Percentiles rank a stretch among this genome's conserved stretches.
Evolutionary conservation across 1,140 invertebrate species (phyloP).

Genomic region (Conus ventricosus): DNA sequence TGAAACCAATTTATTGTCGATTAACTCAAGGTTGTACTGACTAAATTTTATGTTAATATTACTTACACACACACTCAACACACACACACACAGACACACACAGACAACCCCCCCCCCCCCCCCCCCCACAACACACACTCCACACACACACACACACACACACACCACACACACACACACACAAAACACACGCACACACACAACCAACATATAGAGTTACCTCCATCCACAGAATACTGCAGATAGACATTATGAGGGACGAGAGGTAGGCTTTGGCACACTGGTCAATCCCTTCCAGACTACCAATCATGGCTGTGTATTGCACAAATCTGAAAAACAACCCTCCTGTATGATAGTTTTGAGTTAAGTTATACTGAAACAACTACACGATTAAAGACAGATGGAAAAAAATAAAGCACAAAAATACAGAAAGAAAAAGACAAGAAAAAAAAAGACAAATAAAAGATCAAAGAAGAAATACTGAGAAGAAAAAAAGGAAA

Average conservation of each 20-base stretch:
- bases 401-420: not conserved
- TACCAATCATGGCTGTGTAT: slow-evolving; percentile 68
- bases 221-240: slow-evolving; percentile 67
- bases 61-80: no score
- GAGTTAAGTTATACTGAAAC: no score
- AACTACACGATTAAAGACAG: no score
- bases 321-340: slow-evolving; percentile 65
- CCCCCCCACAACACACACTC: no score
- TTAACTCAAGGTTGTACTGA: no score
- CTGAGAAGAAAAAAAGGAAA: not conserved
- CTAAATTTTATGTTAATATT: no score
- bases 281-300: slow-evolving; percentile 41
- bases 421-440: not conserved
- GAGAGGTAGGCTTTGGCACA: slow-evolving; percentile 53
- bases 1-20: no score
- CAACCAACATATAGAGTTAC: slow-evolving; percentile 35
- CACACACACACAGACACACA: no score
- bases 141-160: no score
- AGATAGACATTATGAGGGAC: slow-evolving; percentile 66
- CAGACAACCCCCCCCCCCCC: no score
- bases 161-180: no score
- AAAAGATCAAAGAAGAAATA: not conserved
- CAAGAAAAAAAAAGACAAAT: not conserved
- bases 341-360: not conserved
- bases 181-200: no score